Conservation (phyloP, 2,888 invertebrate genomes). For the Macrophya alboannulata region DNA sequence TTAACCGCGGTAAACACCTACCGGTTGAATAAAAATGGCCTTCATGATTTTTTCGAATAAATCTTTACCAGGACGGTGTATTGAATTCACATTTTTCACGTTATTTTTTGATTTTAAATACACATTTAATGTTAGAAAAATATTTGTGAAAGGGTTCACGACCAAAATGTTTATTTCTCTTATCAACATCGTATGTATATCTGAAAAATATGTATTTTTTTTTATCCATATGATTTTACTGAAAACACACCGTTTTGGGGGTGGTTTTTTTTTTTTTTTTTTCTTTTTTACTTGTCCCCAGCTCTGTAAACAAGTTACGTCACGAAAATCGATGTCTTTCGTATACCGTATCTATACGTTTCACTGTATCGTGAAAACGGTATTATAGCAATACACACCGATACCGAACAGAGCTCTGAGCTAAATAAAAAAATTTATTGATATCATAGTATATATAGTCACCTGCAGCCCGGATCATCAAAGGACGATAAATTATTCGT, state of each 20-base stretch:
- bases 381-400: not conserved
- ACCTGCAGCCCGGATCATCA: not conserved
- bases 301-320: not conserved
- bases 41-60: no score
- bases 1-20: no score
- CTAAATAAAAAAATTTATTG: not conserved
- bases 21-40: no score
- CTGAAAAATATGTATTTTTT: not conserved
- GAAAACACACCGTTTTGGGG: not conserved
- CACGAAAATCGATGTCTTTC: constrained; percentile 15
- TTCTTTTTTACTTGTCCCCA: no score
- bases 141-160: not conserved
- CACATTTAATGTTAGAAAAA: not conserved
- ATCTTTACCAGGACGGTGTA: not conserved
- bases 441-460: not conserved
- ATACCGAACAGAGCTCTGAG: not conserved
- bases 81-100: not conserved
- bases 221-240: not conserved
- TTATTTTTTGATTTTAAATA: no score
- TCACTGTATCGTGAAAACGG: not conserved
- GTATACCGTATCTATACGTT: not conserved
- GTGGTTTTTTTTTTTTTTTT: not conserved
- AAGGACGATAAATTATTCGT: not conserved
- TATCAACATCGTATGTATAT: not conserved
- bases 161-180: not conserved